Conservation (phyloP, 2,888 invertebrate species). For the Meganola albula region DNA sequence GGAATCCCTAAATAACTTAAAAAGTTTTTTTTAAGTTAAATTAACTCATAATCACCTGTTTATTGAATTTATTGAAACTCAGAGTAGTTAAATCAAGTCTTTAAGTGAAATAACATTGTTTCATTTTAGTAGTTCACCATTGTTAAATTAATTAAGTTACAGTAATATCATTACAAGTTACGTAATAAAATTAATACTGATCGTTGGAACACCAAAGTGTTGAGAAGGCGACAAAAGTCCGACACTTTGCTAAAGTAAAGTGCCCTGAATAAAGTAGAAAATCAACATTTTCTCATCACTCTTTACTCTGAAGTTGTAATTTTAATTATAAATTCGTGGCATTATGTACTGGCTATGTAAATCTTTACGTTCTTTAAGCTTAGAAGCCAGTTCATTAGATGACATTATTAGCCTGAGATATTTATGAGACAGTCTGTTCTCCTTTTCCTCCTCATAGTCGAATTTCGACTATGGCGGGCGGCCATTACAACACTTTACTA, state of each 20-base stretch:
- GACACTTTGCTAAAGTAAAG: conserved; percentile 36
- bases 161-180: conserved; percentile 16
- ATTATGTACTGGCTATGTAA: conserved; percentile 37
- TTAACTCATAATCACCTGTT: no score
- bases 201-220: conserved; percentile 24
- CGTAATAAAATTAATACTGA: conserved; percentile 22
- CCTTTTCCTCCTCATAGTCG: no score
- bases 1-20: no score
- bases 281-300: conserved; percentile 57
- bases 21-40: no score
- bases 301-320: conserved; percentile 53
- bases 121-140: conserved; percentile 7
- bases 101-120: no score
- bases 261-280: conserved; percentile 58
- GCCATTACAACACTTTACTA: no score
- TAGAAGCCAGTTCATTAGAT: conserved; percentile 18
- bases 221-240: conserved; percentile 32
- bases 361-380: conserved; percentile 38
- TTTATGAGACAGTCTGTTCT: no score
- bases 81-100: no score
- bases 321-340: conserved; percentile 57
- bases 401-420: no score
- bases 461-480: no score
- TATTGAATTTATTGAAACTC: no score
- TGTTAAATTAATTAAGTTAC: conserved; percentile 12